Conservation (phyloP, 2,888 invertebrate species). For the Lasioglossum zephyrum region DNA sequence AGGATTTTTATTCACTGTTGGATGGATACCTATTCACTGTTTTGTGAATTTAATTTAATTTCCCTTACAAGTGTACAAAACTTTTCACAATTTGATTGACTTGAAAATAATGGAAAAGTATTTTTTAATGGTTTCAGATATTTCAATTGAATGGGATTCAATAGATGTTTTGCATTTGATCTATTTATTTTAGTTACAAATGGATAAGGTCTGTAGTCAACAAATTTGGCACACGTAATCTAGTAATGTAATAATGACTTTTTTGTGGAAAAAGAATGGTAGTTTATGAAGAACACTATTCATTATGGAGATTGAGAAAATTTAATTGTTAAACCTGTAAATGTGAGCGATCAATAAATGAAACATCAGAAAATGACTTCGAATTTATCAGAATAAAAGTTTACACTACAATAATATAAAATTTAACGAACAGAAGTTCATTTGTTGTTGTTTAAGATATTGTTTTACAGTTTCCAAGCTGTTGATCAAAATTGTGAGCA, state of each 20-base stretch:
- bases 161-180: neutral
- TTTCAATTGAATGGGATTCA: neutral
- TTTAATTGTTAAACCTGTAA: too few species aligned
- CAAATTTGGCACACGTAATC: neutral
- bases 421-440: neutral
- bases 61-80: neutral
- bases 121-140: neutral
- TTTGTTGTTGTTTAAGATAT: neutral
- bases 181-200: neutral
- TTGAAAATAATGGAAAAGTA: neutral
- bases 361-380: neutral
- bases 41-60: too few species aligned
- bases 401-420: neutral
- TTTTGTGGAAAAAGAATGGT: neutral
- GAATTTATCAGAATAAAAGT: neutral
- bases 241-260: neutral
- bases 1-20: neutral
- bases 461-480: neutral
- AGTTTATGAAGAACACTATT: too few species aligned
- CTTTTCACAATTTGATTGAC: neutral
- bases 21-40: too few species aligned
- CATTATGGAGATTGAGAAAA: too few species aligned
- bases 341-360: too few species aligned
- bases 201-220: neutral
- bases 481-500: neutral